Percentiles rank a stretch among this genome's conserved stretches.
phyloP scores from a whole-genome alignment of 2,113 vertebrate species.

The Coracopsis vasa region DNA sequence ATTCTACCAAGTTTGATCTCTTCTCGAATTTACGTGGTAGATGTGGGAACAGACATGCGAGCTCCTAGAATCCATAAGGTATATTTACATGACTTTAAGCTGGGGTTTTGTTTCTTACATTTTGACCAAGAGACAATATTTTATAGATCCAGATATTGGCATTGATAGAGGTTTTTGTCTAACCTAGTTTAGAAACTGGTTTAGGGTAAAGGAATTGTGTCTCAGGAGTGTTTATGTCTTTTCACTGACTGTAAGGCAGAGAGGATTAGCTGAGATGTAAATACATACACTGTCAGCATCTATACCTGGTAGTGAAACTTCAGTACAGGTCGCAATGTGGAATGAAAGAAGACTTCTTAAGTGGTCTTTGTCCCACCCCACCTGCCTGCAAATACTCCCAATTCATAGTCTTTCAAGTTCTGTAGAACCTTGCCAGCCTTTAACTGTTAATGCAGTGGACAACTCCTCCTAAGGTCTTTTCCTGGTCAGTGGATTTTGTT shows the following conservation, averaged over 20 bases:
- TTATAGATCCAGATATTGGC: background rate
- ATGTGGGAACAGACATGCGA: constrained; percentile 76
- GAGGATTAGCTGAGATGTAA: background rate
- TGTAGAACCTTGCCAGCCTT: background rate
- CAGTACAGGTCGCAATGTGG: background rate
- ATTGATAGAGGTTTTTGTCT: background rate
- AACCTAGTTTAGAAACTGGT: background rate
- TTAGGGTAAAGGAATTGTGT: background rate
- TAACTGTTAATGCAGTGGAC: background rate
- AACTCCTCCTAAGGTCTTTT: background rate
- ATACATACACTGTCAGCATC: background rate
- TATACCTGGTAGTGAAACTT: background rate
- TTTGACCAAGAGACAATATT: background rate
- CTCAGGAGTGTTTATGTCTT: background rate
- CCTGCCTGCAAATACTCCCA: background rate
- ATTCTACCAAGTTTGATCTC: constrained; percentile 89
- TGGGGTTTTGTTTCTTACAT: background rate
- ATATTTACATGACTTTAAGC: background rate
- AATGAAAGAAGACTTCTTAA: background rate
- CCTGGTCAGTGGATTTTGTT: background rate
- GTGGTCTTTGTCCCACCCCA: background rate
- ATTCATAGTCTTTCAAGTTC: background rate
- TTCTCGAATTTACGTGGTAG: constrained; percentile 87
- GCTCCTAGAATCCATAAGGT: constrained; percentile 86
- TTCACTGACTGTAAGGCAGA: background rate